Percentiles rank a stretch among this genome's conserved stretches.
These are phyloP conservation scores for Pseudococcus jackbeardsleyi DNA, from an alignment of 2,888 invertebrate species.

Conservation along the genomic window DNA sequence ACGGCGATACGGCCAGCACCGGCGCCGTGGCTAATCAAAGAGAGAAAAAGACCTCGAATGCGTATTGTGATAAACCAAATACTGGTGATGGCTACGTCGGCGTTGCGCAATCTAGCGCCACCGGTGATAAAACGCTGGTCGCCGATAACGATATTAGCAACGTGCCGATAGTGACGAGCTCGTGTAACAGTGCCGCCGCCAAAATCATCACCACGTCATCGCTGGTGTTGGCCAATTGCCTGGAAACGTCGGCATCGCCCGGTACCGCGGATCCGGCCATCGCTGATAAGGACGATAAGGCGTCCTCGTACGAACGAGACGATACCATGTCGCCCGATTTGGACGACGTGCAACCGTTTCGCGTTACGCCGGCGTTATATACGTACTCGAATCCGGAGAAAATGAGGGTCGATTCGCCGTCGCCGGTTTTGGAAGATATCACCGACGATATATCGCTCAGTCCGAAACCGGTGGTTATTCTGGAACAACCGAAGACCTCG, in stretches of 20 bases:
- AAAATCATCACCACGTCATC: not conserved
- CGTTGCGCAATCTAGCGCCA: not conserved
- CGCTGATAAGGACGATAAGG: conserved; percentile 34
- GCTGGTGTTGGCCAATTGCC: conserved; percentile 45
- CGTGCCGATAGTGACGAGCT: not conserved
- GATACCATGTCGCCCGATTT: conserved; percentile 67
- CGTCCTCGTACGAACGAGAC: conserved; percentile 26
- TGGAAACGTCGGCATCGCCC: conserved; percentile 58
- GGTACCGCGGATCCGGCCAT: conserved; percentile 1
- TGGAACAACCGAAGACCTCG: conserved; percentile 62
- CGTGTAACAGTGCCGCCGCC: not conserved
- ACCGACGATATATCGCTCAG: conserved; percentile 60
- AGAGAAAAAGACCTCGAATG: conserved; percentile 53
- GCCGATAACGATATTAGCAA: conserved; percentile 32
- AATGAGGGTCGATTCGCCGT: conserved; percentile 72
- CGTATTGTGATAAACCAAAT: conserved; percentile 60
- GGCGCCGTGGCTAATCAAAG: conserved; percentile 3
- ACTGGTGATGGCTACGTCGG: not conserved
- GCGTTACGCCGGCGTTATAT: conserved; percentile 81
- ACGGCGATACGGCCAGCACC: conserved; percentile 21
- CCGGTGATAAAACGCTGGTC: not conserved
- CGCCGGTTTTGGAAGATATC: conserved; percentile 64
- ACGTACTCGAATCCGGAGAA: conserved; percentile 84
- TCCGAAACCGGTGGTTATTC: conserved; percentile 50
- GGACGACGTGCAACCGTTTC: conserved; percentile 78